Percentiles rank a stretch among this genome's conserved stretches.
phyloP scores from a whole-genome alignment of 2,797 vertebrate species.

The Pangasius mekongensis region DNA sequence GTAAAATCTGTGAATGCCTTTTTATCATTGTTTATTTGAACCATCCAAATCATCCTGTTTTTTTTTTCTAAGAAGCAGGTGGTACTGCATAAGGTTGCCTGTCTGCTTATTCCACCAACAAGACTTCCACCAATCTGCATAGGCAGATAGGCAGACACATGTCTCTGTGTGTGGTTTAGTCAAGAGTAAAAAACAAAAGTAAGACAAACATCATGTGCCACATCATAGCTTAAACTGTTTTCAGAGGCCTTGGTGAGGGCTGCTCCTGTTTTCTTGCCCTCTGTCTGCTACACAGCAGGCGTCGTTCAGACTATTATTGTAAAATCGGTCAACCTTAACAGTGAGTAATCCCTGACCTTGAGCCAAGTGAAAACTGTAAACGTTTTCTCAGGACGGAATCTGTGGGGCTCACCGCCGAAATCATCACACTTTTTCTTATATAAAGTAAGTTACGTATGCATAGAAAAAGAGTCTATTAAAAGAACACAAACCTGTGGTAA shows the following conservation, averaged over 20 bases:
- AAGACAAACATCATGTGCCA: constrained; percentile 30
- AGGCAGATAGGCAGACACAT: constrained; percentile 3
- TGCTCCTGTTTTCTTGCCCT: constrained; percentile 62
- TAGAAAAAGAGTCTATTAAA: not conserved
- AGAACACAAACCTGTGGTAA: not conserved
- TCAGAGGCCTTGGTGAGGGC: constrained; percentile 57
- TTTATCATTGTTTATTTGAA: not conserved
- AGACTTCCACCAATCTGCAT: constrained; percentile 23
- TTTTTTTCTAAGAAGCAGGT: not conserved
- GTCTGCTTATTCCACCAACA: constrained; percentile 24
- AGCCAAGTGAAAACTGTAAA: constrained; percentile 31
- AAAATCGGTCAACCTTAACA: constrained; percentile 53
- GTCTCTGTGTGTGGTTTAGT: constrained; percentile 30
- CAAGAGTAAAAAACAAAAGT: constrained; percentile 4
- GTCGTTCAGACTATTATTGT: constrained; percentile 58
- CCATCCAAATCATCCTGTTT: not conserved
- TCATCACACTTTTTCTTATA: too few relatives aligned
- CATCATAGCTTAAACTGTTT: constrained; percentile 17
- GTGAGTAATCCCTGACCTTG: constrained; percentile 32
- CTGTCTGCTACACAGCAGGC: constrained; percentile 58
- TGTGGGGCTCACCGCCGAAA: not conserved
- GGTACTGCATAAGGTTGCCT: constrained; percentile 6
- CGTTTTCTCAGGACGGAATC: not conserved
- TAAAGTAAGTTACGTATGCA: not conserved
- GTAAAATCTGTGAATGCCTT: not conserved